Conservation (phyloP, 2,888 invertebrate species). For the Erebia ligea region DNA sequence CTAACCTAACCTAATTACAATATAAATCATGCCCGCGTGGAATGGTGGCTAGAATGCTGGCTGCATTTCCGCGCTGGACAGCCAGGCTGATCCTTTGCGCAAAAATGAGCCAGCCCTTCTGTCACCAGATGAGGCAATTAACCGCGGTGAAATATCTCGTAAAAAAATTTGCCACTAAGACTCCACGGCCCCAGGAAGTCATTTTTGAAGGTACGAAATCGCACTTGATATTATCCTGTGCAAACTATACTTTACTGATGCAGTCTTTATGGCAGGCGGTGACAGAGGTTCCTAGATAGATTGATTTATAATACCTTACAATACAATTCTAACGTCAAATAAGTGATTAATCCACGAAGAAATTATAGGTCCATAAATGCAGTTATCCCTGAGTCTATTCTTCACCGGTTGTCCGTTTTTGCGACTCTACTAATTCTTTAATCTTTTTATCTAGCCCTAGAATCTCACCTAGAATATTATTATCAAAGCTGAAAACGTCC, state of each 20-base stretch:
- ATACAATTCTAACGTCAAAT: neutral
- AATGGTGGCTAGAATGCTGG: no score
- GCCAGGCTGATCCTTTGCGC: no score
- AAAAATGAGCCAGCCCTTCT: no score
- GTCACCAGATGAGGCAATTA: no score
- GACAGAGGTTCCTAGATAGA: constrained; percentile 12
- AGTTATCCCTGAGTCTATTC: neutral
- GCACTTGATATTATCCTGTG: neutral
- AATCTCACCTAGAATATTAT: neutral
- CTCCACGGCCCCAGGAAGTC: neutral
- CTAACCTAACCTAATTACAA: no score
- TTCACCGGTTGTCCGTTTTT: neutral
- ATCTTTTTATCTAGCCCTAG: neutral
- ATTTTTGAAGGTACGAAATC: neutral
- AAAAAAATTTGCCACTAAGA: no score
- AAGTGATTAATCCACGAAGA: neutral
- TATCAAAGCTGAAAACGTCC: neutral
- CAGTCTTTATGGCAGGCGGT: neutral
- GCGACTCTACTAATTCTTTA: neutral
- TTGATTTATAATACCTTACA: constrained; percentile 11
- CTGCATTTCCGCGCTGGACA: no score
- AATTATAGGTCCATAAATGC: neutral
- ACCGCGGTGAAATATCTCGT: no score
- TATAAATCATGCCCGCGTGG: no score
- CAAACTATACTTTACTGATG: neutral